A percentile compares a stretch with the other conserved stretches of the same genome.
phyloP scores from a whole-genome alignment of 2,888 invertebrate genomes.

The Stenurella melanura region DNA sequence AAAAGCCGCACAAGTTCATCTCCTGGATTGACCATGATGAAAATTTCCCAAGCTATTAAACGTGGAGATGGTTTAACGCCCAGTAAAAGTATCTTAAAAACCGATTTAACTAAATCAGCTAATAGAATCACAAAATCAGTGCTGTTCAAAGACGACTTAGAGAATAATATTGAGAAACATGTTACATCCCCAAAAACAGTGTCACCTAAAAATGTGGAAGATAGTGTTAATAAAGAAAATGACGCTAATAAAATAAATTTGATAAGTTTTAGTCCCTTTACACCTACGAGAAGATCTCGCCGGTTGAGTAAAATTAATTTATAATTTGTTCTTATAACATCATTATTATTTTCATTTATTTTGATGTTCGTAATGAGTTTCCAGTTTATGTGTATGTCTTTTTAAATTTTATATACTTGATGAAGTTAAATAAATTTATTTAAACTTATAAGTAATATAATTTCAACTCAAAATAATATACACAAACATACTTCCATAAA shows the following conservation, averaged over 20 bases:
- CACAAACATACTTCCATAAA: too few relatives aligned
- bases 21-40: slow-evolving; percentile 65
- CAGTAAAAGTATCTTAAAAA: slow-evolving; percentile 62
- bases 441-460: background rate
- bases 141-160: slow-evolving; percentile 54
- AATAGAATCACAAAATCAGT: slow-evolving; percentile 57
- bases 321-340: background rate
- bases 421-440: slow-evolving; percentile 1
- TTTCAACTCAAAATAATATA: background rate
- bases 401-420: background rate
- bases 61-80: slow-evolving; percentile 59
- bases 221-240: slow-evolving; percentile 46
- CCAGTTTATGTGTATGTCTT: background rate
- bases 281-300: slow-evolving; percentile 41
- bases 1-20: slow-evolving; percentile 54
- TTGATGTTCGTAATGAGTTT: background rate
- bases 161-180: slow-evolving; percentile 17
- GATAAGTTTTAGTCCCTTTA: slow-evolving; percentile 20
- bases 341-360: slow-evolving; percentile 4
- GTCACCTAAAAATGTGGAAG: background rate
- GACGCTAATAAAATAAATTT: slow-evolving; percentile 23
- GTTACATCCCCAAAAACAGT: background rate
- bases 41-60: slow-evolving; percentile 60
- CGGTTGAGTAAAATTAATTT: slow-evolving; percentile 37
- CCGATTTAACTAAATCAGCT: slow-evolving; percentile 53